Evolutionary conservation across 2,113 vertebrate species (phyloP).

Genomic region (Peucedramus taeniatus): DNA sequence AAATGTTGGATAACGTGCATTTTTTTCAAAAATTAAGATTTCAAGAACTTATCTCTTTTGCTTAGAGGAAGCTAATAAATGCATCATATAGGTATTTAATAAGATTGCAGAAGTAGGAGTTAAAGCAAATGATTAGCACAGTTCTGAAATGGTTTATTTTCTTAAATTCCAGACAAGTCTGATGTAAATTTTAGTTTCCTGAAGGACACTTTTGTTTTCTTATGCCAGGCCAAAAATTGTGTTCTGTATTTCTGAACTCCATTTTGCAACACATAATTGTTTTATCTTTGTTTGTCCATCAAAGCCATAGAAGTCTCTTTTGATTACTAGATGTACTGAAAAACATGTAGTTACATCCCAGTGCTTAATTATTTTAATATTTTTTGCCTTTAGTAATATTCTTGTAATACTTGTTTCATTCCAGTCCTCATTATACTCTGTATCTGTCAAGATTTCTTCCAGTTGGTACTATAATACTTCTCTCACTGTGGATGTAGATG

Average conservation of each 20-base stretch:
- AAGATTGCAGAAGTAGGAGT: background rate
- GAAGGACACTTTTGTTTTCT: background rate
- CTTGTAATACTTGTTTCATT: background rate
- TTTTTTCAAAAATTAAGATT: background rate
- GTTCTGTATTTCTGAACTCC: background rate
- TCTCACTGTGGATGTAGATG: background rate
- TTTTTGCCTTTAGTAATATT: background rate
- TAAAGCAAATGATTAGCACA: background rate
- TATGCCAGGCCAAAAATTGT: background rate
- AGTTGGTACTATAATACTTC: background rate
- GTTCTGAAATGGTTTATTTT: background rate
- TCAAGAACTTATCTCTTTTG: background rate
- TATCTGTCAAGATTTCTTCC: background rate
- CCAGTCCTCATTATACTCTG: background rate
- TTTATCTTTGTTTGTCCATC: background rate
- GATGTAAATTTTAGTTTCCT: conserved; percentile 15
- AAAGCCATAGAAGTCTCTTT: background rate
- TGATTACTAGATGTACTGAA: background rate
- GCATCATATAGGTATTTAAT: background rate
- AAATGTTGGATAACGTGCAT: background rate
- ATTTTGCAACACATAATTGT: background rate
- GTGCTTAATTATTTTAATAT: background rate
- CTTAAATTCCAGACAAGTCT: background rate
- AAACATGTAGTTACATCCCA: background rate
- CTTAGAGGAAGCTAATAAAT: background rate